Base-by-base conservation (phyloP, 1,140 invertebrate genomes). In the Drosophila nebulosa region DNA sequence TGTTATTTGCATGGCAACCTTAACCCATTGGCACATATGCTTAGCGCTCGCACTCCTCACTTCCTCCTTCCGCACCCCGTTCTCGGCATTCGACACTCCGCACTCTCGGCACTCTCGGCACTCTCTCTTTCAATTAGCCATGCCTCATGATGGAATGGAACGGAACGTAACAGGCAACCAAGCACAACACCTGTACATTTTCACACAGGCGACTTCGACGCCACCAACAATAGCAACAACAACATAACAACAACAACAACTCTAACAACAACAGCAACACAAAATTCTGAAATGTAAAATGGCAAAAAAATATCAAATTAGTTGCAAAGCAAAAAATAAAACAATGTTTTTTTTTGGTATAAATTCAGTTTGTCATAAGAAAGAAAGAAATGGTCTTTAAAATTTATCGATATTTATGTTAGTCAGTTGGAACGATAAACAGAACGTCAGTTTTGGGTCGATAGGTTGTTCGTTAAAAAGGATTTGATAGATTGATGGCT, bases 281-380 rank as follows among this genome's bases (percentile, higher is more conserved):
- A 5, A 30, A 32, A 39, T 10, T 39, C 30, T 14, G 9, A 35
- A 58, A 18, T 58, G 56, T 58, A 58, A 55, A 55, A 58, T 85
- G 59, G 79, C 58, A n/a, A 84, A 71, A 85, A 46, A 86, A 79
- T 85, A 88, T 88, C 83, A 88, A 46, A 86, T 86, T 86, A 88
- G 70, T 50, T 67, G 35, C 7, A 30, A 55, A 55, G 4, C 12
- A 4, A 30, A 30, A 9, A 30, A 30, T n/a, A n/a, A n/a, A n/a
- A n/a, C n/a, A 30, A 30, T 30, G 27, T 30, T 30, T 30, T n/a
- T n/a, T n/a, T n/a, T n/a, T n/a, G n/a, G n/a, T n/a, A n/a, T n/a
- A n/a, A n/a, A n/a, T n/a, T n/a, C n/a, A n/a, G n/a, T 32, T 6
- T 1, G 2, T n/a, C n/a, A n/a, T n/a, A n/a, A n/a, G n/a, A n/a